Percentiles rank a stretch among this genome's conserved stretches.
Conservation (phyloP, 1,140 invertebrate genomes). For the Acromyrmex heyeri region DNA sequence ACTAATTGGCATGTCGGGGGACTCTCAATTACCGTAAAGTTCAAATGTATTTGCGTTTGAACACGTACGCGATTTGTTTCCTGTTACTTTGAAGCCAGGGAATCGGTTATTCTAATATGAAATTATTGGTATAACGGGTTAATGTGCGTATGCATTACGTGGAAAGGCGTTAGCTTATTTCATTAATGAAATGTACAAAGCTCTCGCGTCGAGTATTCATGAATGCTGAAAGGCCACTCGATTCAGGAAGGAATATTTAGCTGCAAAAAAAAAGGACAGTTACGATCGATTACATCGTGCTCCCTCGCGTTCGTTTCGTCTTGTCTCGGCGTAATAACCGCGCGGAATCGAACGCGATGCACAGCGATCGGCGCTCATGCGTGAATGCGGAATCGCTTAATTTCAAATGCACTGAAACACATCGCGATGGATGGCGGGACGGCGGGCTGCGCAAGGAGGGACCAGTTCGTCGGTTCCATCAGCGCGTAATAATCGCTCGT, state of each 20-base stretch:
- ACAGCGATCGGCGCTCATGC: constrained; percentile 69
- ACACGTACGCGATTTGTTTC: constrained; percentile 4
- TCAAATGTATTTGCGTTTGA: neutral
- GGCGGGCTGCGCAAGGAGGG: neutral
- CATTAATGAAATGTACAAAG: constrained; percentile 52
- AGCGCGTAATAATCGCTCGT: constrained; percentile 33
- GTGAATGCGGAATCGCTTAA: constrained; percentile 75
- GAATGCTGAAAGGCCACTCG: constrained; percentile 36
- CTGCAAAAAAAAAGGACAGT: constrained; percentile 58
- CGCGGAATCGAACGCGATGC: constrained; percentile 33
- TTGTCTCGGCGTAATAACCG: constrained; percentile 37
- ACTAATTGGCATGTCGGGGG: neutral
- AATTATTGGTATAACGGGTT: constrained; percentile 47
- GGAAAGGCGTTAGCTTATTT: constrained; percentile 36
- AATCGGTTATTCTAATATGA: constrained; percentile 48
- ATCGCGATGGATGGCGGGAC: neutral
- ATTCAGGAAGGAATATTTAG: constrained; percentile 71
- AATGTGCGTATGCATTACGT: constrained; percentile 8
- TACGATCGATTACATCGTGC: constrained; percentile 45
- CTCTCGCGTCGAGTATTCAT: constrained; percentile 39
- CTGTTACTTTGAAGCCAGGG: neutral
- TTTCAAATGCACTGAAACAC: constrained; percentile 60
- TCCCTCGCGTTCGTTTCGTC: constrained; percentile 43
- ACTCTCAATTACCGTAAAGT: neutral
- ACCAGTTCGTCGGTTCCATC: constrained; percentile 4